Evolutionary conservation across 2,888 invertebrate genomes (phyloP), one percentile per base, ranked within the genome.

Genomic region (Spodoptera littoralis): DNA sequence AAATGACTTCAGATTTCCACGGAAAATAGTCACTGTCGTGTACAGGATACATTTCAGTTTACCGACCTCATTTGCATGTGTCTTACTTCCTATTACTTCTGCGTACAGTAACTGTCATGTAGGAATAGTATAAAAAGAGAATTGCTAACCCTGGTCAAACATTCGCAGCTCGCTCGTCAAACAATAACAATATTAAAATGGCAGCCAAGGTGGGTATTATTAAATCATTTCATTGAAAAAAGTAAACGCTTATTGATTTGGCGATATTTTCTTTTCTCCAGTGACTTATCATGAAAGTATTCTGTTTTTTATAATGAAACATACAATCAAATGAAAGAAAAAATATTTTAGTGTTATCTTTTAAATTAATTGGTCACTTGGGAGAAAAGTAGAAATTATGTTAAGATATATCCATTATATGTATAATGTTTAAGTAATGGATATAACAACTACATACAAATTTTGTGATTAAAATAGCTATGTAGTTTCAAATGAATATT

Each of bases 91-190:
- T 64, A 54, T 57, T 46, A 54, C 27, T 30, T 50, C 50, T 62
- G 11, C 12, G 18, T 47, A 47, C 41, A 9, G 41, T 22, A 47
- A 50, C 47, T 36, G 1, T 45, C 30, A 30, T 47, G 65, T 41
- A 42, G 9, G n/a, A 47, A 44, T 51, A 59, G 76, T 88, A 88
- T 88, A 88, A 88, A 91, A 92, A 89, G 88, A 85, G 84, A 87
- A 82, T 82, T 64, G 52, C 42, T 79, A 76, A 80, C 83, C 80
- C 85, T 72, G 87, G 88, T 83, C 83, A 84, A 88, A 85, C 92
- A 94, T 91, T 93, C 92, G 86, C 92, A 90, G 91, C 88, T 85
- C 80, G 88, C 90, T 89, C 41, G 91, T 92, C 87, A 89, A 91
- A 88, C 84, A 79, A 86, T 86, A 86, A 90, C 91, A 87, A 18